Percentiles rank a stretch among this genome's conserved stretches.
phyloP scores from a whole-genome alignment of 2,797 vertebrate species.

The Craterocephalus amniculus region DNA sequence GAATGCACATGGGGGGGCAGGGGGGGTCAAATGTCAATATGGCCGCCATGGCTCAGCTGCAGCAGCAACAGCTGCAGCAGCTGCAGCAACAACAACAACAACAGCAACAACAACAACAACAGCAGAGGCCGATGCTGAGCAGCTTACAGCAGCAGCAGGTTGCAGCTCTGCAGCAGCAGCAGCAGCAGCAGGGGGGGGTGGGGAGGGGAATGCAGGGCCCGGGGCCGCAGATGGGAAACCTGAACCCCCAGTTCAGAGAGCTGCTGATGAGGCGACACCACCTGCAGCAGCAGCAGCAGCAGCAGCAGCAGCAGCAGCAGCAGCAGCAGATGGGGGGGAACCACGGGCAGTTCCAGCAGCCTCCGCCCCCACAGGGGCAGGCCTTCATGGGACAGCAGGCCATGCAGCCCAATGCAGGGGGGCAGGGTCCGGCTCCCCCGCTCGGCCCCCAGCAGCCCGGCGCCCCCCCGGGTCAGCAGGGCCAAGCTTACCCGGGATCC shows the following conservation, averaged over 20 bases:
- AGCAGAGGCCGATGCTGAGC: slow-evolving; percentile 48
- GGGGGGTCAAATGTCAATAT: slow-evolving; percentile 78
- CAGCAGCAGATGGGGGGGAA: slow-evolving; percentile 88
- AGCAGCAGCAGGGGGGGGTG: slow-evolving; percentile 66
- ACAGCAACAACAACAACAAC: not conserved
- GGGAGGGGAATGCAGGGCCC: slow-evolving; percentile 84
- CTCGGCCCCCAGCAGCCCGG: slow-evolving; percentile 84
- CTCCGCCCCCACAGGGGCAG: slow-evolving; percentile 83
- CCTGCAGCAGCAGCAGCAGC: slow-evolving; percentile 81
- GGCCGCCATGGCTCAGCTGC: slow-evolving; percentile 74
- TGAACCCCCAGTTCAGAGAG: slow-evolving; percentile 92
- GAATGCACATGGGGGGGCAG: slow-evolving; percentile 89
- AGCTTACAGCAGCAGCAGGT: slow-evolving; percentile 68
- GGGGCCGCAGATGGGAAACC: slow-evolving; percentile 88
- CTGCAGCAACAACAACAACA: not conserved
- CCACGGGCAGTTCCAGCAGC: slow-evolving; percentile 92
- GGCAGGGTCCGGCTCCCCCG: slow-evolving; percentile 70
- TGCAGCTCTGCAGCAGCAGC: slow-evolving; percentile 64
- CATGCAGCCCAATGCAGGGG: slow-evolving; percentile 81
- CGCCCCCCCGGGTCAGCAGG: slow-evolving; percentile 81
- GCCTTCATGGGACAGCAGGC: slow-evolving; percentile 89
- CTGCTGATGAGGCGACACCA: slow-evolving; percentile 89
- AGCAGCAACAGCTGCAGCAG: slow-evolving; percentile 55
- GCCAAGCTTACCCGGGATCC: slow-evolving; percentile 85
- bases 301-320: slow-evolving; percentile 82